phyloP scores from a whole-genome alignment of 2,888 invertebrate genomes.

The Neuroscelio doddi region DNA sequence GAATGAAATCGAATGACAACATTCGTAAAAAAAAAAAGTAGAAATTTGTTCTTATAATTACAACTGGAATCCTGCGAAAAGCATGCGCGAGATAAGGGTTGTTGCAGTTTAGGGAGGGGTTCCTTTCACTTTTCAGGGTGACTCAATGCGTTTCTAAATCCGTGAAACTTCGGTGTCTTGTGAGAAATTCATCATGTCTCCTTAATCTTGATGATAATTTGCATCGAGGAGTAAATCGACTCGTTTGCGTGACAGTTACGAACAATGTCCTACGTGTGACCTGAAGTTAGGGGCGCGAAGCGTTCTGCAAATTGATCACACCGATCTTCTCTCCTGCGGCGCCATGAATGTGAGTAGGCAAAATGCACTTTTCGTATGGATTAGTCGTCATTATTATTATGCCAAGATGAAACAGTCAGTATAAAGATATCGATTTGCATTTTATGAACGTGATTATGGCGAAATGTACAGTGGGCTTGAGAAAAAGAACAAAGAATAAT shows the following conservation, averaged over 20 bases:
- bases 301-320: conserved; percentile 33
- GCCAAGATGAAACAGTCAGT: not conserved
- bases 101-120: conserved; percentile 64
- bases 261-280: conserved; percentile 17
- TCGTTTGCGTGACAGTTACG: not conserved
- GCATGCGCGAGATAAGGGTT: conserved; percentile 66
- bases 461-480: not conserved
- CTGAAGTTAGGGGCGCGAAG: conserved; percentile 27
- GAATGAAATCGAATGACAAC: too few species aligned
- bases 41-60: not conserved
- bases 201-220: not conserved
- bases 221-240: not conserved
- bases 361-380: conserved; percentile 8
- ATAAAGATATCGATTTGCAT: not conserved
- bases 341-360: conserved; percentile 49
- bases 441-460: not conserved
- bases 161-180: not conserved
- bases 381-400: not conserved
- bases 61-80: conserved; percentile 10
- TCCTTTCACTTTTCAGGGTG: conserved; percentile 51
- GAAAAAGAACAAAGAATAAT: not conserved
- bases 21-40: not conserved
- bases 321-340: conserved; percentile 35
- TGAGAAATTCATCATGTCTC: not conserved
- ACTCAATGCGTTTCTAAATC: conserved; percentile 58